Conservation (phyloP, 1,140 invertebrate species). For the Idris sp. region DNA sequence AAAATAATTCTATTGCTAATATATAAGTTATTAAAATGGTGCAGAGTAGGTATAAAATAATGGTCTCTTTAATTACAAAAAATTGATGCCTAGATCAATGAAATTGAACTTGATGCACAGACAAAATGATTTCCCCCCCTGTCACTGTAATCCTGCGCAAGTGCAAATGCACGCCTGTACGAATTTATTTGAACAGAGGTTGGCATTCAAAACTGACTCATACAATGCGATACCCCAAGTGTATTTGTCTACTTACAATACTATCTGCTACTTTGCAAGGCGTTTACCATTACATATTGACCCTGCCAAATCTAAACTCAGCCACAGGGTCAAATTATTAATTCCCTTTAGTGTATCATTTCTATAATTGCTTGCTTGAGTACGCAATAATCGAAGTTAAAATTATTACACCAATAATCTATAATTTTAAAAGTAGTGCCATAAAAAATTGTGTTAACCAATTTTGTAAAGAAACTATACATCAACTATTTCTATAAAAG, state of each 20-base stretch:
- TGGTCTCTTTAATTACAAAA: constrained; percentile 5
- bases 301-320: constrained; percentile 58
- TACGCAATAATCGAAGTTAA: too few relatives aligned
- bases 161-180: constrained; percentile 10
- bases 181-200: constrained; percentile 50
- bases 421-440: too few relatives aligned
- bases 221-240: constrained; percentile 53
- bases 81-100: constrained; percentile 31
- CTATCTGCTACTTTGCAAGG: constrained; percentile 59
- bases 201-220: constrained; percentile 44
- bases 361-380: too few relatives aligned
- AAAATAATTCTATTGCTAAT: too few relatives aligned
- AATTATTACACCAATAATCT: too few relatives aligned
- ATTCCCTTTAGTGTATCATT: constrained; percentile 18
- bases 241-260: constrained; percentile 65
- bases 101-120: constrained; percentile 30
- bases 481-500: not conserved
- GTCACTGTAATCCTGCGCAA: constrained; percentile 22
- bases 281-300: constrained; percentile 65
- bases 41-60: too few relatives aligned
- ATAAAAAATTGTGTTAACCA: too few relatives aligned
- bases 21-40: too few relatives aligned
- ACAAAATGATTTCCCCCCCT: constrained; percentile 10
- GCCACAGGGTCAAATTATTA: constrained; percentile 31
- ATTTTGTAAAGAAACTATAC: constrained; percentile 4